A percentile compares a stretch with the other conserved stretches of the same genome.
Evolutionary conservation across 2,113 vertebrate genomes (phyloP).

Genomic region (Sigmodon hispidus): DNA sequence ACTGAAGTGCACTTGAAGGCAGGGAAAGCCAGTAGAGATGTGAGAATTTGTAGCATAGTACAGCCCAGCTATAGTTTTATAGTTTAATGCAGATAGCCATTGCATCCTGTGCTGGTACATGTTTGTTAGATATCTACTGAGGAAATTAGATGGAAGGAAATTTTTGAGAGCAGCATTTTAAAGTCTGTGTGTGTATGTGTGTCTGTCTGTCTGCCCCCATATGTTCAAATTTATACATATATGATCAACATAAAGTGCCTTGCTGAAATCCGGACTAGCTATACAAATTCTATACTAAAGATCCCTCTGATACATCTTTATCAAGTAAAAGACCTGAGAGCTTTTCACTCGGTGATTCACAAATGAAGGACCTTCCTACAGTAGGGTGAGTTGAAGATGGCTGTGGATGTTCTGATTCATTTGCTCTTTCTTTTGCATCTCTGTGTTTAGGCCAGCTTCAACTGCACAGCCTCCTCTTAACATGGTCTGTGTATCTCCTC

Average conservation of each 20-base stretch:
- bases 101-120: background rate
- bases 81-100: constrained; percentile 27
- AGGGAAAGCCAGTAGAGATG: constrained; percentile 61
- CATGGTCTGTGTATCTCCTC: background rate
- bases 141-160: background rate
- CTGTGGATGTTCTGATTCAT: constrained; percentile 7
- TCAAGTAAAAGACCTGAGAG: background rate
- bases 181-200: background rate
- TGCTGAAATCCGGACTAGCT: background rate
- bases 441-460: background rate
- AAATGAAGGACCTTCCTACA: constrained; percentile 1
- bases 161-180: constrained; percentile 35
- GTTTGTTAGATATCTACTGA: constrained; percentile 45
- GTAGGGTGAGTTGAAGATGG: background rate
- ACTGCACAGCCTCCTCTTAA: background rate
- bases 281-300: background rate
- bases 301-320: constrained; percentile 16
- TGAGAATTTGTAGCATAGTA: constrained; percentile 69
- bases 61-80: constrained; percentile 52
- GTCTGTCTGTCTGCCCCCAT: background rate
- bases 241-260: constrained; percentile 21
- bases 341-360: too few species aligned
- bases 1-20: constrained; percentile 67
- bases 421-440: background rate
- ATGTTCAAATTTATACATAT: background rate